Percentiles rank a stretch among this genome's conserved stretches.
These are phyloP conservation scores for Xenentodon cancila DNA, from an alignment of 2,797 vertebrate species.

Conservation along the genomic window DNA sequence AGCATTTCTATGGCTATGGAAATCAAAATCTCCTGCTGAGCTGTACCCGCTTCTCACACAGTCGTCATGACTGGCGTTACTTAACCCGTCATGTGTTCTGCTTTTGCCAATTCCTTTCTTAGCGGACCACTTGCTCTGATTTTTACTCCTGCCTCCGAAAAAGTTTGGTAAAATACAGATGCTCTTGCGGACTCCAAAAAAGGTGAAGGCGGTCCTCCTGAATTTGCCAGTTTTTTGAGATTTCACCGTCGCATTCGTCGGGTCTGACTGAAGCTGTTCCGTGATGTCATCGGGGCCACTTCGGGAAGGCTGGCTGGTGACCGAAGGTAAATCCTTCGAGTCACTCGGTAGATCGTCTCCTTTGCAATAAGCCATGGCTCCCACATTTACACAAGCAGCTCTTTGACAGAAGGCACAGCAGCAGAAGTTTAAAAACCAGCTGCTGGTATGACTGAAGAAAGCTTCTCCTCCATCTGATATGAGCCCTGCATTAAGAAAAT, in stretches of 20 bases:
- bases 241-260: slow-evolving; percentile 62
- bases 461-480: slow-evolving; percentile 51
- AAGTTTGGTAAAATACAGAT: slow-evolving; percentile 95
- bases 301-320: slow-evolving; percentile 47
- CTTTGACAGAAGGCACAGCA: slow-evolving; percentile 45
- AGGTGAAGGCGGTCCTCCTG: slow-evolving; percentile 91
- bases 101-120: slow-evolving; percentile 92
- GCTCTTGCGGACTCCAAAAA: slow-evolving; percentile 92
- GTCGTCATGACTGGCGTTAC: slow-evolving; percentile 79
- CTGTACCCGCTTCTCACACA: slow-evolving; percentile 57
- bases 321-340: slow-evolving; percentile 48
- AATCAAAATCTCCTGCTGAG: slow-evolving; percentile 73
- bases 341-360: slow-evolving; percentile 65
- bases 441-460: slow-evolving; percentile 16
- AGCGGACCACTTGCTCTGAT: slow-evolving; percentile 81
- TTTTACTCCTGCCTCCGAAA: slow-evolving; percentile 89
- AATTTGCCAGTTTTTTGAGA: slow-evolving; percentile 86
- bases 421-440: slow-evolving; percentile 35
- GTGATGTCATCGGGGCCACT: slow-evolving; percentile 55
- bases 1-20: slow-evolving; percentile 62
- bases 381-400: slow-evolving; percentile 42
- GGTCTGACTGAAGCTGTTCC: slow-evolving; percentile 65
- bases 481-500: slow-evolving; percentile 46
- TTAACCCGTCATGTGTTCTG: slow-evolving; percentile 91
- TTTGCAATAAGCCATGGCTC: slow-evolving; percentile 83